Conservation (phyloP, 2,113 vertebrate genomes). For the Cottus gobio region DNA sequence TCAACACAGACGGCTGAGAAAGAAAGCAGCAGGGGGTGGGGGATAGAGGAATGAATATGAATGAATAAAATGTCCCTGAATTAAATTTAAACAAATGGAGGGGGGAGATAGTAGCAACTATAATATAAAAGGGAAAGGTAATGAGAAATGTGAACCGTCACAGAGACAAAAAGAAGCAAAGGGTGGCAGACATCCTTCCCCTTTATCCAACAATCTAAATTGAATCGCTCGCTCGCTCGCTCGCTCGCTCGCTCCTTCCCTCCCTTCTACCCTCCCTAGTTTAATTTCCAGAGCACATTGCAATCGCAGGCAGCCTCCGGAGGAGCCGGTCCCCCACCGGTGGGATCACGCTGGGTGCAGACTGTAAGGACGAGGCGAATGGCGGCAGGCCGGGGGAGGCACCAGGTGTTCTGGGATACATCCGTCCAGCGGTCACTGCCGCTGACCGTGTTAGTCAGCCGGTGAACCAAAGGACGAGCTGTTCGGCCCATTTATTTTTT, state of each 20-base stretch:
- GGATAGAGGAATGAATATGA: conserved; percentile 19
- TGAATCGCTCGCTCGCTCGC: conserved; percentile 48
- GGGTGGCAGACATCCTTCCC: conserved; percentile 20
- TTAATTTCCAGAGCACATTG: conserved; percentile 68
- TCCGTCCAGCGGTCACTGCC: conserved; percentile 1
- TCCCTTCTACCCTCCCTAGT: conserved; percentile 33
- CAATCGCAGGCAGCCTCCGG: conserved; percentile 49
- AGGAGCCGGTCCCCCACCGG: conserved; percentile 43
- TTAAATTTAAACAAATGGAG: background rate
- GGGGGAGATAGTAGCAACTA: background rate
- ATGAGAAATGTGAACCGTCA: conserved; percentile 22
- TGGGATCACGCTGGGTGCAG: conserved; percentile 47
- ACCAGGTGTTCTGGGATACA: conserved; percentile 47
- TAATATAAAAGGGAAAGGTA: background rate
- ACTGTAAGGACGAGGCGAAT: conserved; percentile 24
- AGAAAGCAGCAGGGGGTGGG: background rate
- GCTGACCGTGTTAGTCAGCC: background rate
- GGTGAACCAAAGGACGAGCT: background rate
- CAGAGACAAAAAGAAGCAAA: conserved; percentile 25
- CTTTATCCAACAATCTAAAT: conserved; percentile 60
- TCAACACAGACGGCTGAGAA: conserved; percentile 9
- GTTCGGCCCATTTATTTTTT: background rate
- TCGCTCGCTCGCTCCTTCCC: background rate
- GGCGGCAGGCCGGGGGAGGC: conserved; percentile 18
- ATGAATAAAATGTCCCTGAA: background rate